phyloP scores from a whole-genome alignment of 2,113 vertebrate species.

The Athene noctua region DNA sequence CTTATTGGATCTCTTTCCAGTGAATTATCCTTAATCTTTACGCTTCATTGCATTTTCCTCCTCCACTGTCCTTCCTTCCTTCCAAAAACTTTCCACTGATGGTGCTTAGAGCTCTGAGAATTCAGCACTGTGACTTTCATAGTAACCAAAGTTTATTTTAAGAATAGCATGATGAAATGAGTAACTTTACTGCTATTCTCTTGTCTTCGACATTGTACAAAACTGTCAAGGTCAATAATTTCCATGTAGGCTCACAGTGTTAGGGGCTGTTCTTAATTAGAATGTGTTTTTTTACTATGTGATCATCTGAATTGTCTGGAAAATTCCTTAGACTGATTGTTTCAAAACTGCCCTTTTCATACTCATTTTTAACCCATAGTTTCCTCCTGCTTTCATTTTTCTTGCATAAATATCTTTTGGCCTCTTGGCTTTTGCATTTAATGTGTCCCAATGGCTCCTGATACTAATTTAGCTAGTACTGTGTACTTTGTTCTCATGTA shows the following conservation, averaged over 20 bases:
- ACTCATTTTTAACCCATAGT: background rate
- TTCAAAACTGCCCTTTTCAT: background rate
- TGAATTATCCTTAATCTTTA: conserved; percentile 1
- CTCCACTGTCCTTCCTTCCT: background rate
- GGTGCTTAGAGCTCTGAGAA: background rate
- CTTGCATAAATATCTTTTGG: background rate
- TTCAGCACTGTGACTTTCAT: conserved; percentile 9
- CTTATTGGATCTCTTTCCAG: background rate
- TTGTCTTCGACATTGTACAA: background rate
- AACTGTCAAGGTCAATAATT: conserved; percentile 29
- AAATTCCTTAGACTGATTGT: background rate
- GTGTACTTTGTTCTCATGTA: background rate
- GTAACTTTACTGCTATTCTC: conserved; percentile 13
- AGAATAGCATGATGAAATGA: conserved; percentile 24
- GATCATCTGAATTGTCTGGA: background rate
- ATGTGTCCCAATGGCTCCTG: background rate
- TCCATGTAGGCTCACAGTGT: background rate
- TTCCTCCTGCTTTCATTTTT: background rate
- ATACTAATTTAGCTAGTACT: background rate
- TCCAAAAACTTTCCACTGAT: conserved; percentile 7
- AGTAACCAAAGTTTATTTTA: conserved; percentile 47
- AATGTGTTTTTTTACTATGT: background rate
- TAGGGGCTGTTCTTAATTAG: conserved; percentile 20
- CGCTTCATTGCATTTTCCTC: background rate
- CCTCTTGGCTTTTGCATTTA: background rate